Conservation (phyloP, 2,113 vertebrate species). For the Brachirus orientalis region DNA sequence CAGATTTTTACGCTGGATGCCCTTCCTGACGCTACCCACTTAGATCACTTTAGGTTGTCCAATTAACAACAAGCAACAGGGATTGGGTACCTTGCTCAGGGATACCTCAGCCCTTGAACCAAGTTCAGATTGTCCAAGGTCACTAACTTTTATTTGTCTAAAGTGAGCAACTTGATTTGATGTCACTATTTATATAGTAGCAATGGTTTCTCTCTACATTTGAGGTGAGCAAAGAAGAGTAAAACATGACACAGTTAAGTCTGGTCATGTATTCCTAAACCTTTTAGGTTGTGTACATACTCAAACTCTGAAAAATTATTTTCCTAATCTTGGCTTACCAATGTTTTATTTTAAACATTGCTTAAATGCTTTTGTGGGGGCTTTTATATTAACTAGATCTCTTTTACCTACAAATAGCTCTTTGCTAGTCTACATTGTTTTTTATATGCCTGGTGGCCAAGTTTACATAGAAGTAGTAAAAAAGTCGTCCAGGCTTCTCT, state of each 20-base stretch:
- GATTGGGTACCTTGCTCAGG: too few species aligned
- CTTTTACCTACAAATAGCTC: constrained; percentile 1
- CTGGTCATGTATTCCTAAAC: background rate
- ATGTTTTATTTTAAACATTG: too few species aligned
- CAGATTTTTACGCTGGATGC: too few species aligned
- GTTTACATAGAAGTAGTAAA: constrained; percentile 32
- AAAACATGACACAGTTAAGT: background rate
- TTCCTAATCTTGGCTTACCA: background rate
- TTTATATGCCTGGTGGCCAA: constrained; percentile 4
- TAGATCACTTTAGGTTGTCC: too few species aligned
- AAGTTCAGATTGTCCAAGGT: constrained; percentile 65
- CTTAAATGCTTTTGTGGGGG: too few species aligned
- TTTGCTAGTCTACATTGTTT: background rate
- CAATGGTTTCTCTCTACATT: constrained; percentile 10
- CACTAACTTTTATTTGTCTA: constrained; percentile 32
- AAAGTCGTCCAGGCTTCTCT: constrained; percentile 31
- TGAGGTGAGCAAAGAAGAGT: background rate
- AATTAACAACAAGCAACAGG: too few species aligned
- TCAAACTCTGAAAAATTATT: background rate
- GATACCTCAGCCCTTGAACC: too few species aligned
- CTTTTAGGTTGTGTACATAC: background rate
- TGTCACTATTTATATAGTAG: constrained; percentile 37
- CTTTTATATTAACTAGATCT: background rate
- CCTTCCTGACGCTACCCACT: too few species aligned
- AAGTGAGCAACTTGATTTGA: constrained; percentile 46